Conservation (phyloP, 1,140 invertebrate genomes). For the Dysdera silvatica region DNA sequence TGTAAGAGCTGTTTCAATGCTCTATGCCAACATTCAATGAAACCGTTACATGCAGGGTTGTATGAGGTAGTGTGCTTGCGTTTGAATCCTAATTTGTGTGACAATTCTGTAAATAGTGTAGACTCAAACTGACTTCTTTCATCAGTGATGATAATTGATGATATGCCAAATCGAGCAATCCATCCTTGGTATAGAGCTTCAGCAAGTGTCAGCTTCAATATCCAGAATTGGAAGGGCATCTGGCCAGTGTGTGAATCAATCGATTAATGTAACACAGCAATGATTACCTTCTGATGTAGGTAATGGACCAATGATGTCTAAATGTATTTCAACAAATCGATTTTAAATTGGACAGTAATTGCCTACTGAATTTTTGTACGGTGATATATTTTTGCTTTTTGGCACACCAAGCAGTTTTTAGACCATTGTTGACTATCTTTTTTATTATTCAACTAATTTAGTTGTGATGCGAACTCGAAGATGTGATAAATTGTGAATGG, state of each 20-base stretch:
- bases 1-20: no score
- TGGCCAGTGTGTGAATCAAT: background rate
- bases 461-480: constrained; percentile 3
- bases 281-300: background rate
- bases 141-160: no score
- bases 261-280: background rate
- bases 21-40: no score
- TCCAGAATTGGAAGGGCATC: constrained; percentile 30
- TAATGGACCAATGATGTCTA: constrained; percentile 2
- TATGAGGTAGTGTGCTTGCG: no score
- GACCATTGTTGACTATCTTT: no score
- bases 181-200: no score
- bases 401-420: background rate
- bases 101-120: no score
- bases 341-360: background rate
- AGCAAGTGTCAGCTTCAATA: no score
- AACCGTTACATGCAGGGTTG: no score
- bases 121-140: no score
- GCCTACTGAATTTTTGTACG: background rate
- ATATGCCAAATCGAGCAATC: constrained; percentile 42
- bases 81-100: no score
- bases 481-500: constrained; percentile 12
- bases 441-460: background rate
- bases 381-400: background rate
- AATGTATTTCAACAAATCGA: constrained; percentile 1